These are phyloP conservation scores for Cliona cf. orientalis DNA, from an alignment of 37 sponge, comb jelly and placozoan species.

Conservation along the genomic window DNA sequence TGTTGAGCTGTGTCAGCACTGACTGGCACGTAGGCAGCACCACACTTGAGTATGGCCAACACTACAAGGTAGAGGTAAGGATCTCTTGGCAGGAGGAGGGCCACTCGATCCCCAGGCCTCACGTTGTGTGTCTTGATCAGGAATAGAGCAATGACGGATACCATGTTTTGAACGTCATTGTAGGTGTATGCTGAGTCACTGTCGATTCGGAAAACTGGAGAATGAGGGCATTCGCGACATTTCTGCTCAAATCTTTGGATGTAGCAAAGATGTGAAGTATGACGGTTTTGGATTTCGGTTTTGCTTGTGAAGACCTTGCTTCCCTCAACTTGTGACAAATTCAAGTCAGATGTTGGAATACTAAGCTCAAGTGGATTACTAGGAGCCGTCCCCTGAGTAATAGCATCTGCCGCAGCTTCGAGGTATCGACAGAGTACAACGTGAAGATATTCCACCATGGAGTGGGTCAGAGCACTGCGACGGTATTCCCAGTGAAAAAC, in stretches of 20 bases:
- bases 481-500: constrained; percentile 11
- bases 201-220: background rate
- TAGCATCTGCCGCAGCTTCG: background rate
- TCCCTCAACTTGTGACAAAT: no score
- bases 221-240: background rate
- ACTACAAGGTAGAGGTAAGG: constrained; percentile 14
- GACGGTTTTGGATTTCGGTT: no score
- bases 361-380: no score
- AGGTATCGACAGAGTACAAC: background rate
- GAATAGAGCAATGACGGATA: background rate
- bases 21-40: constrained; percentile 45
- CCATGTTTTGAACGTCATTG: background rate
- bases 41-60: constrained; percentile 41
- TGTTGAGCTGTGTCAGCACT: no score
- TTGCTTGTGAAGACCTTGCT: no score
- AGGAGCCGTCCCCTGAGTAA: background rate
- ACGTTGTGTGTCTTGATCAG: background rate
- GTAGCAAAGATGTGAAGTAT: background rate
- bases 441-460: background rate
- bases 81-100: constrained; percentile 1
- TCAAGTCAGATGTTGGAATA: no score
- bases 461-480: background rate
- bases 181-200: background rate
- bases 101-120: constrained; percentile 16
- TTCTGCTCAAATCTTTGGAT: constrained; percentile 6